Percentiles rank a stretch among this genome's conserved stretches.
Evolutionary conservation across 1,140 invertebrate genomes (phyloP).

Genomic region (Ladona fulva): DNA sequence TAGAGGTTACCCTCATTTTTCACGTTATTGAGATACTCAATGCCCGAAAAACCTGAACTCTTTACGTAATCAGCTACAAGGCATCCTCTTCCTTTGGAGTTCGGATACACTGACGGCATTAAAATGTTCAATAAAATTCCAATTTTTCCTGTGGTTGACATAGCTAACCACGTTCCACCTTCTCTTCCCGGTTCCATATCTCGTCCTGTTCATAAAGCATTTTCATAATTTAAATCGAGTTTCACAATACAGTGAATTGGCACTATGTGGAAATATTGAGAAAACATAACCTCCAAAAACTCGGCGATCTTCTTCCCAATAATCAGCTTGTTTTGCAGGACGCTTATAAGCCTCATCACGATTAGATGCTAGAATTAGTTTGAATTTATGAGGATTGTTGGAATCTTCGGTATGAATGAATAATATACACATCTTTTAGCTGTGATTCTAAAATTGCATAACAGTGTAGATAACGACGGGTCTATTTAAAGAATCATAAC

Average conservation of each 20-base stretch:
- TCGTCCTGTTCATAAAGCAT: slow-evolving; percentile 40
- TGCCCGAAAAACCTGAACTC: slow-evolving; percentile 32
- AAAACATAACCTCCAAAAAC: slow-evolving; percentile 58
- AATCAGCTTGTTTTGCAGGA: slow-evolving; percentile 49
- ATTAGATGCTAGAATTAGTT: slow-evolving; percentile 64
- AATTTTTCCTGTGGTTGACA: slow-evolving; percentile 47
- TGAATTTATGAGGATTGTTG: slow-evolving; percentile 45
- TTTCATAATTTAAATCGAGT: too few relatives aligned
- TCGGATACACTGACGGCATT: slow-evolving; percentile 36
- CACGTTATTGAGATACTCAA: slow-evolving; percentile 45
- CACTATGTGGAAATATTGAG: slow-evolving; percentile 13
- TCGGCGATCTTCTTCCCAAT: slow-evolving; percentile 50
- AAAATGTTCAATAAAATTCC: slow-evolving; percentile 60
- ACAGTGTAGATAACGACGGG: too few relatives aligned
- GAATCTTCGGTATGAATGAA: slow-evolving; percentile 53
- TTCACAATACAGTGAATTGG: background rate
- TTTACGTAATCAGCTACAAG: slow-evolving; percentile 56
- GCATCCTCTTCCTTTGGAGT: slow-evolving; percentile 51
- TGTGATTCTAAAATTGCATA: too few relatives aligned
- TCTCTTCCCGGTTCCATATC: slow-evolving; percentile 62
- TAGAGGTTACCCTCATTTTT: slow-evolving; percentile 43
- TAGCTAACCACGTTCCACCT: slow-evolving; percentile 68
- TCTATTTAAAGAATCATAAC: too few relatives aligned
- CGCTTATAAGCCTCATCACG: slow-evolving; percentile 66
- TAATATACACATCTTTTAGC: slow-evolving; percentile 61